These are phyloP conservation scores for Brachyhypopomus occidentalis DNA, from an alignment of 2,113 vertebrate species.

Conservation along the genomic window DNA sequence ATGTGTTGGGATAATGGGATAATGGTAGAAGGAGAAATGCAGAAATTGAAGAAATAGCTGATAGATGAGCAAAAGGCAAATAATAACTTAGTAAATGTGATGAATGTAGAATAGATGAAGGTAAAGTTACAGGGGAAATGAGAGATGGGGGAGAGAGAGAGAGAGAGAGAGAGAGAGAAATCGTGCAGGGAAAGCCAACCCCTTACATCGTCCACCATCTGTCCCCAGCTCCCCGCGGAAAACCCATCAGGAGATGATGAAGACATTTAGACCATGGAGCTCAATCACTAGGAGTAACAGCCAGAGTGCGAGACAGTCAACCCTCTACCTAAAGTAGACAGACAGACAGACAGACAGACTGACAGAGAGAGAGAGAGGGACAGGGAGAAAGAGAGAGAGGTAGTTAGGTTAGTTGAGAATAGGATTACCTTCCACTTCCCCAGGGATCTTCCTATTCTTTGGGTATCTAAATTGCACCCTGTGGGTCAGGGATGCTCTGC, in stretches of 20 bases:
- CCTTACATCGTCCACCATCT: slow-evolving; percentile 66
- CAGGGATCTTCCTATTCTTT: slow-evolving; percentile 49
- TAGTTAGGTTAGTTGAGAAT: slow-evolving; percentile 48
- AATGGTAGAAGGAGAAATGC: no score
- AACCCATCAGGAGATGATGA: slow-evolving; percentile 60
- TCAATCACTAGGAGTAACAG: slow-evolving; percentile 38
- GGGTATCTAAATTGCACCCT: slow-evolving; percentile 57
- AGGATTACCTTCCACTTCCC: slow-evolving; percentile 56
- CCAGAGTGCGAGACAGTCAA: slow-evolving; percentile 30
- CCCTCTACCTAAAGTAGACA: slow-evolving; percentile 37
- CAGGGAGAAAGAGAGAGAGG: slow-evolving; percentile 4
- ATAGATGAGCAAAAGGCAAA: no score
- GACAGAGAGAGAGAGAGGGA: background rate
- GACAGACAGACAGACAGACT: background rate
- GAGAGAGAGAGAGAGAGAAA: slow-evolving; percentile 25
- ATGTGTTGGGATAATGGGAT: no score
- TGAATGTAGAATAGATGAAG: background rate
- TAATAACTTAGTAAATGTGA: no score
- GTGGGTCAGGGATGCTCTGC: slow-evolving; percentile 40
- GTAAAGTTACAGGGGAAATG: slow-evolving; percentile 14
- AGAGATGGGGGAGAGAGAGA: background rate
- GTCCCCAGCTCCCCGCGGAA: slow-evolving; percentile 55
- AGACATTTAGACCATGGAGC: slow-evolving; percentile 61
- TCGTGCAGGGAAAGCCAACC: slow-evolving; percentile 41
- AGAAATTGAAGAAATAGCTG: no score